These are phyloP conservation scores for Archips crataeganus DNA, from an alignment of 2,888 invertebrate species.

Conservation along the genomic window DNA sequence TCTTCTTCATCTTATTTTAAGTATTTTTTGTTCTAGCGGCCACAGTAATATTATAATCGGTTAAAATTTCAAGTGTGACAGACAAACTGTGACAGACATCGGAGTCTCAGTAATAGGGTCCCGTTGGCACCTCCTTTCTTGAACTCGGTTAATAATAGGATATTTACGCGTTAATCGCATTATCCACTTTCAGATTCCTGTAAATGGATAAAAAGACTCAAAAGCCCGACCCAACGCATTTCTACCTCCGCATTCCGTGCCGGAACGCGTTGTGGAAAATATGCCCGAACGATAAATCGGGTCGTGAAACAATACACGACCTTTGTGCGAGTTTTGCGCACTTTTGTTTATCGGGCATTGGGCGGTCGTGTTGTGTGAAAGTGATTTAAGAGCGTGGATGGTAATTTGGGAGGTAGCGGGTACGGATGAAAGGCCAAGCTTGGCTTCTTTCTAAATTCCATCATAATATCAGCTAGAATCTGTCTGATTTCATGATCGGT, in stretches of 20 bases:
- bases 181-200: background rate
- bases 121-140: too few relatives aligned
- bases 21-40: too few relatives aligned
- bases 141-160: too few relatives aligned
- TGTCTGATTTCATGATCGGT: too few relatives aligned
- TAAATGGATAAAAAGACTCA: background rate
- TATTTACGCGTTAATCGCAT: too few relatives aligned
- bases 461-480: background rate
- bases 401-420: constrained; percentile 8
- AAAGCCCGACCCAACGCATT: background rate
- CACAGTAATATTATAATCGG: too few relatives aligned
- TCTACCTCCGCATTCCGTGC: background rate
- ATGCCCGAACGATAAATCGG: constrained; percentile 62
- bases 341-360: constrained; percentile 55
- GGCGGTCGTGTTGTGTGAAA: constrained; percentile 22
- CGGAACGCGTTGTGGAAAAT: constrained; percentile 17
- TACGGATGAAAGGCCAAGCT: background rate
- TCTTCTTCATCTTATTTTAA: too few relatives aligned
- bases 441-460: background rate
- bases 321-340: constrained; percentile 71
- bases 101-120: too few relatives aligned
- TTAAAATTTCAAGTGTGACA: too few relatives aligned
- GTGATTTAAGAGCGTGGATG: constrained; percentile 27
- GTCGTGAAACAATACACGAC: constrained; percentile 62
- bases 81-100: too few relatives aligned